A percentile compares a stretch with the other conserved stretches of the same genome.
Conservation (phyloP, 2,797 vertebrate species). For the Sebastes trivittatus region DNA sequence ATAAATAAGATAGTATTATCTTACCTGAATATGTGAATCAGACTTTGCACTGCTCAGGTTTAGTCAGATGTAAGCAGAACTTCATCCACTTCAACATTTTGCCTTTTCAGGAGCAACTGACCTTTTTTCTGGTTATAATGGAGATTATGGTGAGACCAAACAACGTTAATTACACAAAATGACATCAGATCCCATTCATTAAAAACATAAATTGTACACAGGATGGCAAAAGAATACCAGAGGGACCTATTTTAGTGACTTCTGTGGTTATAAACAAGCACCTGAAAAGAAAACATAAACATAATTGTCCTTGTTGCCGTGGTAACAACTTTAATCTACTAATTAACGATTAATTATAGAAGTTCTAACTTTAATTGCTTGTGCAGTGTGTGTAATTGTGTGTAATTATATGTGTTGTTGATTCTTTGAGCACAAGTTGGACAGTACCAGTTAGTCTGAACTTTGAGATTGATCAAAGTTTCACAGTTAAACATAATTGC, state of each 20-base stretch:
- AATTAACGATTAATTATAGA: constrained; percentile 13
- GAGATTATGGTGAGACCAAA: not conserved
- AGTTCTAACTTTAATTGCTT: not conserved
- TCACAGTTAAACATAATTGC: not conserved
- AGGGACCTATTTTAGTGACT: constrained; percentile 35
- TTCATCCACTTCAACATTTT: not conserved
- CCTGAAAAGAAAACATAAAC: not conserved
- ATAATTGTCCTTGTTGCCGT: constrained; percentile 14
- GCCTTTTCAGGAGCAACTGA: too few relatives aligned
- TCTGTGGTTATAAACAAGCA: not conserved
- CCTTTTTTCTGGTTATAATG: not conserved
- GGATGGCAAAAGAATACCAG: not conserved
- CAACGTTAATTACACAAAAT: constrained; percentile 2
- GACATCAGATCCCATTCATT: constrained; percentile 9
- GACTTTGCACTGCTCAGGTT: not conserved
- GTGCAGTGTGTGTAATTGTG: not conserved
- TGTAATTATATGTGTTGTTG: not conserved
- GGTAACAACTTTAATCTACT: not conserved
- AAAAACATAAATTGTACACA: constrained; percentile 5
- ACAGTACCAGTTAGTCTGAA: not conserved
- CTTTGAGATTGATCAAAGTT: not conserved
- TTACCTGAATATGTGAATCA: not conserved
- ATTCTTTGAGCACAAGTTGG: not conserved
- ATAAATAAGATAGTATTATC: not conserved
- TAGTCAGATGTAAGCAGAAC: not conserved